Evolutionary conservation across 2,113 vertebrate species (phyloP).

Genomic region (Ariopsis seemanni): DNA sequence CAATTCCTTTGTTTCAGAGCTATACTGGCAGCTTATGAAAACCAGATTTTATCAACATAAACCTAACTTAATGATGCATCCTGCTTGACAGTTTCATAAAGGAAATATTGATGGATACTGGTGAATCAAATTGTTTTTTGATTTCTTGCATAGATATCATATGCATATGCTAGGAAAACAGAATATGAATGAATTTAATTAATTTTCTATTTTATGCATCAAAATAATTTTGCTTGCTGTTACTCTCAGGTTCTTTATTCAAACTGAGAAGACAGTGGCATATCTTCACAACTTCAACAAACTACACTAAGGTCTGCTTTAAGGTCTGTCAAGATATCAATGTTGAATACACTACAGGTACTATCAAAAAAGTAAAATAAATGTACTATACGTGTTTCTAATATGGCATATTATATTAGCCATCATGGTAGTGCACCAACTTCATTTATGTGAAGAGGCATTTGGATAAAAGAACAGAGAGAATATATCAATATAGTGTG

Average conservation of each 20-base stretch:
- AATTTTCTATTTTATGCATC: neutral
- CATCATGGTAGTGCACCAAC: neutral
- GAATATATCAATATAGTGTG: neutral
- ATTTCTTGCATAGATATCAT: neutral
- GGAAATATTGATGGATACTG: slow-evolving; percentile 27
- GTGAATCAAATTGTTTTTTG: slow-evolving; percentile 32
- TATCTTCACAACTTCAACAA: neutral
- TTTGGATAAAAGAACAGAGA: neutral
- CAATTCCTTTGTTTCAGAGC: neutral
- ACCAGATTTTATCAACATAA: slow-evolving; percentile 2
- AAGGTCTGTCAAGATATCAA: neutral
- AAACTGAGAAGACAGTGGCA: neutral
- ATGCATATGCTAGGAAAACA: neutral
- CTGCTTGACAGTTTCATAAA: slow-evolving; percentile 32
- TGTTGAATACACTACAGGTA: neutral
- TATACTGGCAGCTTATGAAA: neutral
- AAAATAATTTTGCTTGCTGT: neutral
- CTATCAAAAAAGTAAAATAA: neutral
- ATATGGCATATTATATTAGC: neutral
- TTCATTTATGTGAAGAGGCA: neutral
- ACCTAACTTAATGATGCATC: neutral
- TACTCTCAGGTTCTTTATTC: neutral
- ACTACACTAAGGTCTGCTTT: neutral
- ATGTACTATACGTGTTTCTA: neutral
- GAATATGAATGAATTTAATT: neutral